These are phyloP conservation scores for Cotesia typhae DNA, from an alignment of 1,140 invertebrate species.

Conservation along the genomic window DNA sequence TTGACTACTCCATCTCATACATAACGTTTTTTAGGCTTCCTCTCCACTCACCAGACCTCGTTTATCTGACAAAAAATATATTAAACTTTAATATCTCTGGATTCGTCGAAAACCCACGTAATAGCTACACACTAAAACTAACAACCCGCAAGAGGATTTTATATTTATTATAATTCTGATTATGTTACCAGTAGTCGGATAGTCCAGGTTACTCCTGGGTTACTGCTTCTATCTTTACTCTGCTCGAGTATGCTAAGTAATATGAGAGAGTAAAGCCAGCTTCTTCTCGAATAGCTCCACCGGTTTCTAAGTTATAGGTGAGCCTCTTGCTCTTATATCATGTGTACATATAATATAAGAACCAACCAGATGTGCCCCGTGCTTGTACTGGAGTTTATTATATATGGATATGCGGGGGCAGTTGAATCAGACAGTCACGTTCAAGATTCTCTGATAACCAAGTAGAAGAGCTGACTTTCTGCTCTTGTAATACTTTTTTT, in stretches of 20 bases:
- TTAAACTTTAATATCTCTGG: background rate
- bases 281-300: too few species aligned
- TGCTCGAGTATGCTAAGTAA: too few species aligned
- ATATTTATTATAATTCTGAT: background rate
- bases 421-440: constrained; percentile 35
- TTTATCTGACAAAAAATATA: constrained; percentile 4
- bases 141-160: background rate
- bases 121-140: background rate
- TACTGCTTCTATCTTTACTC: too few species aligned
- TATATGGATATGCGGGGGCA: constrained; percentile 35
- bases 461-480: background rate
- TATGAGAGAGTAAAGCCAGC: too few species aligned
- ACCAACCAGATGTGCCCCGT: constrained; percentile 25
- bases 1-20: background rate
- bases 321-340: constrained; percentile 13
- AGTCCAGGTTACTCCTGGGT: background rate
- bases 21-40: background rate
- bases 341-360: constrained; percentile 7
- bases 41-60: background rate
- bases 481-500: background rate
- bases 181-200: background rate
- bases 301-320: background rate
- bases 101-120: background rate
- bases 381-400: background rate
- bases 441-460: constrained; percentile 27